Conservation (phyloP, 2,113 vertebrate species). For the Tragulus kanchil region DNA sequence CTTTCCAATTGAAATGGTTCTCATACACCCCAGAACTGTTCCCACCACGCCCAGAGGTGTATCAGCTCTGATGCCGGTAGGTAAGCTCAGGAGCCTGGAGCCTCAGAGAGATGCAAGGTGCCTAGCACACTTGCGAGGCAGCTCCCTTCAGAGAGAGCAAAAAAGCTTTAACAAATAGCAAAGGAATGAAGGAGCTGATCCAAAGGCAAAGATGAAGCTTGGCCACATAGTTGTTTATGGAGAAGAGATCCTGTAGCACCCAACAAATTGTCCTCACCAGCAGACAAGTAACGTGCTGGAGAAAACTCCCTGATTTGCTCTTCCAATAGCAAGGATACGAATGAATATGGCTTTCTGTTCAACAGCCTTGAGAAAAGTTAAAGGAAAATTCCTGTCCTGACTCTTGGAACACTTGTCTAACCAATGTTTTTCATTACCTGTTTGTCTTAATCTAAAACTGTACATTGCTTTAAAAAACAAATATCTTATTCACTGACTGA, state of each 20-base stretch:
- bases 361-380: not conserved
- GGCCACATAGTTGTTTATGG: not conserved
- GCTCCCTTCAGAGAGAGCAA: not conserved
- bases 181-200: not conserved
- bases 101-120: not conserved
- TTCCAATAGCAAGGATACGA: not conserved
- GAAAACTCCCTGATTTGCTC: not conserved
- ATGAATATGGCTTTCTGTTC: not conserved
- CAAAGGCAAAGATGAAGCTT: not conserved
- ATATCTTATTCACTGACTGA: not conserved
- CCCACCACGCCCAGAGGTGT: not conserved
- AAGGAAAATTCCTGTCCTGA: not conserved
- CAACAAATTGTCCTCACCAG: accelerated
- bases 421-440: too few relatives aligned
- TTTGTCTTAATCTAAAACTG: not conserved
- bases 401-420: not conserved
- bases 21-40: not conserved
- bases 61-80: not conserved
- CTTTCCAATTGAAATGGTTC: not conserved
- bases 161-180: not conserved
- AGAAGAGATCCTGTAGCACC: not conserved
- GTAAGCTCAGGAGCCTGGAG: not conserved
- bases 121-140: accelerated
- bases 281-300: not conserved
- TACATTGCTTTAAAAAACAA: not conserved